Conservation (phyloP, 2,888 invertebrate genomes). For the Drosophila lacicola region DNA sequence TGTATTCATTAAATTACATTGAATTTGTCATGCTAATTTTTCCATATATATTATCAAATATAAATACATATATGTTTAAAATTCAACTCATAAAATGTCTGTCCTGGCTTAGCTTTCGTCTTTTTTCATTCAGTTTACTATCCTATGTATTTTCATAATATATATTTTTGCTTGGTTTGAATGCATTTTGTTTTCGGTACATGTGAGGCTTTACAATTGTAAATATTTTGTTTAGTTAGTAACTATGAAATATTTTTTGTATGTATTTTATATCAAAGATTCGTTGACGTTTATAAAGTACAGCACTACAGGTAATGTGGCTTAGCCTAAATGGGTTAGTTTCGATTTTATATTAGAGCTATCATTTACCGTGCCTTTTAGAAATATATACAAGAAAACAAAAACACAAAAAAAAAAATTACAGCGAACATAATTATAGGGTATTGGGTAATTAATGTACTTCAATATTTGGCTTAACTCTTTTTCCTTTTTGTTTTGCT, state of each 20-base stretch:
- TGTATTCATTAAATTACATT: conserved; percentile 63
- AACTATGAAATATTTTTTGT: conserved; percentile 49
- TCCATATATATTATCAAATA: conserved; percentile 46
- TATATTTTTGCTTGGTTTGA: conserved; percentile 26
- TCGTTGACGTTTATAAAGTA: conserved; percentile 44
- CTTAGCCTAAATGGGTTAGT: conserved; percentile 66
- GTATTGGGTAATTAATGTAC: conserved; percentile 28
- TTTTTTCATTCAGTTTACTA: conserved; percentile 5
- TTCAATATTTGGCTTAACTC: conserved; percentile 70
- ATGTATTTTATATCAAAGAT: conserved; percentile 29
- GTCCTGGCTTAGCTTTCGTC: conserved; percentile 12
- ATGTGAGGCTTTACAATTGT: conserved; percentile 35
- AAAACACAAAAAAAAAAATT: conserved; percentile 8
- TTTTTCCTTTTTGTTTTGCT: conserved; percentile 30
- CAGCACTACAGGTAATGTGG: conserved; percentile 46
- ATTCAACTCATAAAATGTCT: conserved; percentile 45
- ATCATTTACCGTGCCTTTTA: conserved; percentile 71
- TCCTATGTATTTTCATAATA: conserved; percentile 10
- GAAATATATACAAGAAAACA: conserved; percentile 56
- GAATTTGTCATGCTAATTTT: conserved; percentile 52
- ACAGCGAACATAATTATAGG: conserved; percentile 35
- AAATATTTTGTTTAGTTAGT: conserved; percentile 29
- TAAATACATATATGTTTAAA: conserved; percentile 49
- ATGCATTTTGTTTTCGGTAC: conserved; percentile 42
- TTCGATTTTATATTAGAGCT: conserved; percentile 62